Base-by-base conservation (phyloP, 2,113 vertebrate species). In the Solea solea region DNA sequence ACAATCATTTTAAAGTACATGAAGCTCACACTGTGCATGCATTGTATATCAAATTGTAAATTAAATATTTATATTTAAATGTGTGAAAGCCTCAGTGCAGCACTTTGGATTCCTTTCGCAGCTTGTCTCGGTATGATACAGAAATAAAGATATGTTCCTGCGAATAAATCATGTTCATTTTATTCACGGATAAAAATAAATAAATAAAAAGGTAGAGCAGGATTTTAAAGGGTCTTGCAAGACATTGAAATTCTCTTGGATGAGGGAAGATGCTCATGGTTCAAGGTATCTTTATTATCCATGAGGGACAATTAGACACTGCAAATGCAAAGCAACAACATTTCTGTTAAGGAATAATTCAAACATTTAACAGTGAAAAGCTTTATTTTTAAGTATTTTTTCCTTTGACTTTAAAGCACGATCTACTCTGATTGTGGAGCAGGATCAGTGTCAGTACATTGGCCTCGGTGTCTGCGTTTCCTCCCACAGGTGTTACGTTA, bases 401-500 rank as follows among this genome's bases (percentile, higher is more conserved):
- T 10, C 44, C 27, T 14, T 13, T 25, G 28, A 6, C n/a, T 21
- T 21, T 21, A 21, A 21, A 34, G 34, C 1, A 6, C 41, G 64
- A 40, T 28, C 42, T 34, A 34, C 34, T 34, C 34, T 34, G 34
- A 34, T 34, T 34, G 21, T 21, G 21, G 34, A 34, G 34, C 5
- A 34, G 34, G 5, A 34, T 4, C 34, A 34, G 34, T 34, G 5
- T 34, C 34, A 3, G 5, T 6, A 34, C 34, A 34, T 34, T 6
- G 5, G 34, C 5, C 34, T 34, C 34, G 5, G 34, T 40, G 5
- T 15, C 7, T 49, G 28, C n/a, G 40, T 10, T n/a, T 76, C 12
- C 64, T 44, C 54, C 42, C 49, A 62, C 53, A 72, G 76, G 42
- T 55, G 21, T 41, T 39, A 44, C 5, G 34, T 34, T 34, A 34